phyloP scores from a whole-genome alignment of 2,113 vertebrate species.

The Casuarius casuarius region DNA sequence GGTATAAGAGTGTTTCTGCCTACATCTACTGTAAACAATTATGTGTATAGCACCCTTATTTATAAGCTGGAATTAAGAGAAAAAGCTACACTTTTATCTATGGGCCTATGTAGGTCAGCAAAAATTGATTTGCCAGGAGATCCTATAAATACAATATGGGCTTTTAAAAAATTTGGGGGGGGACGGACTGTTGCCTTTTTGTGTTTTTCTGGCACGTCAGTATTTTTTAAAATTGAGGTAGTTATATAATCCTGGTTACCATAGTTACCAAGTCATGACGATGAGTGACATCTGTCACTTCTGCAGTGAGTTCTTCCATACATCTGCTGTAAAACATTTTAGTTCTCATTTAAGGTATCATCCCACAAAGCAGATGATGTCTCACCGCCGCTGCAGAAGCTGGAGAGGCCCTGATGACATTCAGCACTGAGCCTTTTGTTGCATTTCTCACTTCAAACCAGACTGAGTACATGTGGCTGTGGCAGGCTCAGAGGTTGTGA shows the following conservation, averaged over 20 bases:
- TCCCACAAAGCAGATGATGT: neutral
- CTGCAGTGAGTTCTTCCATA: neutral
- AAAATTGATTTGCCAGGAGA: neutral
- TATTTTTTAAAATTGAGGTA: neutral
- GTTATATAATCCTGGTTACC: neutral
- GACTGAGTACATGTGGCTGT: neutral
- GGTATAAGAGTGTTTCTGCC: neutral
- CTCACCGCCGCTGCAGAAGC: neutral
- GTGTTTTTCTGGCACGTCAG: neutral
- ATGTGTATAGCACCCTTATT: neutral
- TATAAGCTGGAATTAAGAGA: neutral
- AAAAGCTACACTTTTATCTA: neutral
- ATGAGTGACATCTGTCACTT: neutral
- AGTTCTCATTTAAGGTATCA: neutral
- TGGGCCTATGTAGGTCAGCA: neutral
- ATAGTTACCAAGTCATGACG: neutral
- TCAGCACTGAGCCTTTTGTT: slow-evolving; percentile 10
- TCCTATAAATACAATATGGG: neutral
- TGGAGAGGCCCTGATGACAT: neutral
- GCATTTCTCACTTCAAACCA: neutral
- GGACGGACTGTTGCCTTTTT: neutral
- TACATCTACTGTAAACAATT: neutral
- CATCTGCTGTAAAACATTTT: neutral
- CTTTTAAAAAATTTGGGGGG: neutral
- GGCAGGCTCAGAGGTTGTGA: neutral